Base-by-base conservation (phyloP, 2,113 vertebrate genomes). In the Lepus timidus region DNA sequence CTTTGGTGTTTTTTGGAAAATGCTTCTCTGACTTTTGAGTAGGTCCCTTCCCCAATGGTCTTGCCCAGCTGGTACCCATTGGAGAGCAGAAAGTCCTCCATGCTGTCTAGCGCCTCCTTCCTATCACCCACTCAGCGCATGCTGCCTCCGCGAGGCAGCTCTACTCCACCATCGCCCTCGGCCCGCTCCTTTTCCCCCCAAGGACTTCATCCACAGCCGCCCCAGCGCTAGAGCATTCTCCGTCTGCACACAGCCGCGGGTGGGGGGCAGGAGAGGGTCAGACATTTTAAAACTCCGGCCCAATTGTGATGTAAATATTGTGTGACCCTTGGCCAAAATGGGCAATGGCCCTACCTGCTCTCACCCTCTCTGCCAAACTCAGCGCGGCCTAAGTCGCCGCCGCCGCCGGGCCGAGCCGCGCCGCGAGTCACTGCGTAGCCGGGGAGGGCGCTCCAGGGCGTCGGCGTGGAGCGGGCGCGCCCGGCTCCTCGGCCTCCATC, bases 21-120 rank as follows among this genome's bases (percentile, higher is more conserved):
- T 70, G 98, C 98, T 93, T 98, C 98, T 96, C 98, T 98, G 93
- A 98, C 98, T 96, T 98, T 98, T 90, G 98, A 98, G 94, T 98
- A 98, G 31, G 94, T 98, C 78, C 98, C 98, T 98, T 98, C 97
- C 92, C 98, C 98, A 83, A 98, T 97, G 92, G 98, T 98, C 96
- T 98, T 98, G 84, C 98, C 97, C 68, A 98, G 96, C 86, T 96
- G 96, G 96, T 98, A 98, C 90, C 98, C 98, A 80, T 97, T 97
- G 97, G 97, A 96, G 83, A 98, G 96, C 88, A 98, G 96, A 97
- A 98, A 97, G 82, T 96, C 92, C 95, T 98, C 98, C 98, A 98
- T 98, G 88, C 95, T 97, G 95, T 94, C 51, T 68, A 93, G 92
- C 17, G 84, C 96, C 89, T 81, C 67, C 91, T 94, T 94, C 91